Evolutionary conservation across 2,888 invertebrate genomes (phyloP).

Genomic region (Orchesella flavescens): DNA sequence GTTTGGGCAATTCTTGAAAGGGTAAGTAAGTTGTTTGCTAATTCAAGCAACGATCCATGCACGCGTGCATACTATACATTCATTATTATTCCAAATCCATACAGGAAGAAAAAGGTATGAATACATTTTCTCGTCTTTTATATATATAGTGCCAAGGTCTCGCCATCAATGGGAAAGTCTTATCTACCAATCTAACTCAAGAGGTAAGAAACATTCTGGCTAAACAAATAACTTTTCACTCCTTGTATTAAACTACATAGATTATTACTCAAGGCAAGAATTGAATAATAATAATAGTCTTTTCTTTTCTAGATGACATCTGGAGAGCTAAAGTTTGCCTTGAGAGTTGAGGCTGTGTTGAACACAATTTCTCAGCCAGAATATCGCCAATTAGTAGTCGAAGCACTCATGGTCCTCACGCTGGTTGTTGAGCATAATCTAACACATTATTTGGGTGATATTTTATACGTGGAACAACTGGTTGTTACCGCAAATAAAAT

Average conservation of each 20-base stretch:
- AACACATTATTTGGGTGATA: constrained; percentile 83
- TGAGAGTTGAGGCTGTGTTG: constrained; percentile 96
- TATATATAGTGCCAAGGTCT: constrained; percentile 93
- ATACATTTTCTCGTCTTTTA: constrained; percentile 71
- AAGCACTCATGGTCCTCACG: constrained; percentile 96
- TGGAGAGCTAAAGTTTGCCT: constrained; percentile 97
- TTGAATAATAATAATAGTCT: too few species aligned
- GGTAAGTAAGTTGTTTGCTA: constrained; percentile 75
- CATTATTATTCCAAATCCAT: too few species aligned
- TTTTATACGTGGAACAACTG: constrained; percentile 90
- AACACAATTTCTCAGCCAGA: constrained; percentile 99
- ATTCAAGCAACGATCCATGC: background rate
- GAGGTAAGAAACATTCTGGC: constrained; percentile 78
- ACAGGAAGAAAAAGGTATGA: too few species aligned
- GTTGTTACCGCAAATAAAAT: constrained; percentile 95
- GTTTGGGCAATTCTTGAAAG: constrained; percentile 94
- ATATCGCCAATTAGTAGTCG: constrained; percentile 96
- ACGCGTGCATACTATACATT: too few species aligned
- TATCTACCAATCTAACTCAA: constrained; percentile 94
- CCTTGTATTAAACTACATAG: background rate
- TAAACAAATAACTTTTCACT: background rate
- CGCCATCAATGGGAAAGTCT: constrained; percentile 90
- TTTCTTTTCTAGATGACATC: constrained; percentile 86
- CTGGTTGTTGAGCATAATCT: constrained; percentile 91
- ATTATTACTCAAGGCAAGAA: too few species aligned